Percentiles rank a stretch among this genome's conserved stretches.
Evolutionary conservation across 2,797 vertebrate genomes (phyloP).

Genomic region (Phataginus tetradactyla): DNA sequence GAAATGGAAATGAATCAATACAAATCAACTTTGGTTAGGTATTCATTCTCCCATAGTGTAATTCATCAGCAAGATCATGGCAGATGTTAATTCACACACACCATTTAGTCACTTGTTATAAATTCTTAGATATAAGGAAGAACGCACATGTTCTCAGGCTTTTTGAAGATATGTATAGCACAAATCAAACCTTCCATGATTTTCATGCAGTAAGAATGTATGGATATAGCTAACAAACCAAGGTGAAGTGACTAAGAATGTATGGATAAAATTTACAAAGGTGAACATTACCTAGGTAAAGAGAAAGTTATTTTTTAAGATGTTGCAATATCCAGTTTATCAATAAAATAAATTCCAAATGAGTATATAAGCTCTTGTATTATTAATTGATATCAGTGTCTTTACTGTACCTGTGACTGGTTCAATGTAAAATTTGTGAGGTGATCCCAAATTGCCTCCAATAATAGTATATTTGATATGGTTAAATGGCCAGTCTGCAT

Average conservation of each 20-base stretch:
- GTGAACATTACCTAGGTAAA: not conserved
- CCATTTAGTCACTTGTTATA: not conserved
- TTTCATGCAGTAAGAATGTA: not conserved
- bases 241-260: not conserved
- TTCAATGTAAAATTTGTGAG: conserved; percentile 76
- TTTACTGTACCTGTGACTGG: conserved; percentile 44
- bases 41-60: not conserved
- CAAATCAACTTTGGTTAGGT: not conserved
- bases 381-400: not conserved
- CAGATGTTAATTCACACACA: not conserved
- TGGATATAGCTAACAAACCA: not conserved
- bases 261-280: not conserved
- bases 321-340: not conserved
- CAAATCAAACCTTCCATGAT: not conserved
- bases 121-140: not conserved
- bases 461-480: conserved; percentile 63
- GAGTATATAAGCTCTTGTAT: not conserved
- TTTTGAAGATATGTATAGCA: not conserved
- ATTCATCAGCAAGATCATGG: not conserved
- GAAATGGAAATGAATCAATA: not conserved
- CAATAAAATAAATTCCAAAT: not conserved
- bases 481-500: conserved; percentile 70
- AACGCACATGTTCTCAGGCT: not conserved
- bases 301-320: not conserved
- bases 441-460: conserved; percentile 51